phyloP scores from a whole-genome alignment of 2,113 vertebrate species.

The Regulus satrapa region DNA sequence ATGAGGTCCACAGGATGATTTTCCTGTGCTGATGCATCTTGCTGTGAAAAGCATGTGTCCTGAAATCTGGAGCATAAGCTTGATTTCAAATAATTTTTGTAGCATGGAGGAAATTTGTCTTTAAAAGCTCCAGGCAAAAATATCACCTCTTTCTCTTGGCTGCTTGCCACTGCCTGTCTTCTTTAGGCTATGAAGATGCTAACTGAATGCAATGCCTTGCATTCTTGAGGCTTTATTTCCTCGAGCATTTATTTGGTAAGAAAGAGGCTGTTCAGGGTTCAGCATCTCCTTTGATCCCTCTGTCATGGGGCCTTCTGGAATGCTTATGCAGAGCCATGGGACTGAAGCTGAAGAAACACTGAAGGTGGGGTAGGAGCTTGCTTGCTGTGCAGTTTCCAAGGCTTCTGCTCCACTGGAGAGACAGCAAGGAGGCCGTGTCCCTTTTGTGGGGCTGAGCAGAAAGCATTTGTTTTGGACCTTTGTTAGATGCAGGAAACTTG shows the following conservation, averaged over 20 bases:
- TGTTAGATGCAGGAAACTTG: not conserved
- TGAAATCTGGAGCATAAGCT: not conserved
- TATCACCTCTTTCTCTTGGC: not conserved
- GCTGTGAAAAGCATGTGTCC: not conserved
- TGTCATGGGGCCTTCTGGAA: not conserved
- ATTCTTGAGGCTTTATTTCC: not conserved
- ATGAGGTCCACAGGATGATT: not conserved
- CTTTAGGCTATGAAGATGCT: not conserved
- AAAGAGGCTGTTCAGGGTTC: not conserved
- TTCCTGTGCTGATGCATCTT: not conserved
- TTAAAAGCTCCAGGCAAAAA: not conserved
- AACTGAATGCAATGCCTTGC: not conserved
- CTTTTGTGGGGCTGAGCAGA: not conserved
- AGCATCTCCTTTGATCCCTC: constrained; percentile 1
- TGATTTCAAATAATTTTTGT: not conserved
- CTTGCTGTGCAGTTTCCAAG: not conserved
- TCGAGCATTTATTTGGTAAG: not conserved
- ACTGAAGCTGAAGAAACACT: not conserved
- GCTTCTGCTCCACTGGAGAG: not conserved
- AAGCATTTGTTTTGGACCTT: not conserved
- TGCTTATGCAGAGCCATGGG: not conserved
- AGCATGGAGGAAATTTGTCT: not conserved
- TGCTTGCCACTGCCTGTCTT: not conserved
- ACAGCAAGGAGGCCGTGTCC: not conserved
- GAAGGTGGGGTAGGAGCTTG: not conserved